Base-by-base conservation (phyloP, 2,797 vertebrate species). In the Gymnothorax javanicus region DNA sequence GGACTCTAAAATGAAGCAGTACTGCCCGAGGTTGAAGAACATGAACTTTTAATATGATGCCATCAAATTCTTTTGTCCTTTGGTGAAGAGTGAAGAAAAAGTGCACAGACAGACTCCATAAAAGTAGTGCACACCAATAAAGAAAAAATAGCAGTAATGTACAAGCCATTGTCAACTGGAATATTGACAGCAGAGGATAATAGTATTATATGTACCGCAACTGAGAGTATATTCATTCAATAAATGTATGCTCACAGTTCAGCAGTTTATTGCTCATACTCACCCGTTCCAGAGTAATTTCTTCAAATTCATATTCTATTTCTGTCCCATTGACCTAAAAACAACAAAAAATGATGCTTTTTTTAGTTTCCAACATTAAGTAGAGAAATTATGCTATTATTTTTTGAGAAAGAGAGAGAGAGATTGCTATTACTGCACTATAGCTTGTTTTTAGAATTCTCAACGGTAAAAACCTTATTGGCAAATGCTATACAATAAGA, bases 231-330 rank as follows among this genome's bases (percentile, higher is more conserved):
- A 9, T 50, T 56, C 77, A 81, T 52, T n/a, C 12, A 9, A 8
- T 56, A 81, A 81, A 13, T 20, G 17, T 8, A 52, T 17, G 17
- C 13, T 54, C 15, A 3, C 50, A 2, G 3, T 81, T n/a, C 2
- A 81, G 77, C 20, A 81, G 17, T 17, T 17, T 8, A 6, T 56
- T 54, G 20, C n/a, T 81, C 12, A 82, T 88, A 96, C 97, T 97
- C 94, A 99, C 98, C 96, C 98, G 96, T 89, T 99, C 98, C 91
- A 99, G 90, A 91, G 98, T 99, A 93, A 99, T 99, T 96, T 99
- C 98, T 95, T 99, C 98, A 96, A 99, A 99, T 94, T 99, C 98
- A 93, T 99, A 99, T 95, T 99, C 97, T 90, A 98, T 99, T 97
- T 99, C 98, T 91, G 98, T 98, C 90, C 98, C 98, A 86, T 99